Conservation (phyloP, 1,140 invertebrate genomes). For the Drosophila cardini region DNA sequence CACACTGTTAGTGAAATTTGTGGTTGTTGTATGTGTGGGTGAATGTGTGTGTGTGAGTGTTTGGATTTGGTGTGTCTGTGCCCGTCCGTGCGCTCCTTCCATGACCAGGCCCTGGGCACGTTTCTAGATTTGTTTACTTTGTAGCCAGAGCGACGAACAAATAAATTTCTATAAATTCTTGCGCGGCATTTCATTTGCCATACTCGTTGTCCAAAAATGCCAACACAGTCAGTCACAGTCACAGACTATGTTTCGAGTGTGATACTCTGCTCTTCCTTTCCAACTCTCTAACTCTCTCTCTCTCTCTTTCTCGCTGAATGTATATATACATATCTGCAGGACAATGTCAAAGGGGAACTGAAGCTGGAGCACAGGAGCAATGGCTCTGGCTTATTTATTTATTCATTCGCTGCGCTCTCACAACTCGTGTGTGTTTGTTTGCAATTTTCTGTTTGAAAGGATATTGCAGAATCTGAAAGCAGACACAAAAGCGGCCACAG, state of each 20-base stretch:
- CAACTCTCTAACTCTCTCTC: no score
- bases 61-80: slow-evolving; percentile 34
- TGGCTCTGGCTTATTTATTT: slow-evolving; percentile 72
- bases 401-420: slow-evolving; percentile 72
- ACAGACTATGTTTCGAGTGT: slow-evolving; percentile 30
- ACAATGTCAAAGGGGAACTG: slow-evolving; percentile 15
- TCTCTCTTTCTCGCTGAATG: background rate
- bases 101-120: slow-evolving; percentile 63
- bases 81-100: slow-evolving; percentile 38
- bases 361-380: slow-evolving; percentile 27
- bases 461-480: slow-evolving; percentile 63
- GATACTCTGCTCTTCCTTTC: slow-evolving; percentile 12
- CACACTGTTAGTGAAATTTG: slow-evolving; percentile 16
- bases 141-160: slow-evolving; percentile 65
- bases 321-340: background rate
- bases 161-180: slow-evolving; percentile 83
- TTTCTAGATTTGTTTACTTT: slow-evolving; percentile 79
- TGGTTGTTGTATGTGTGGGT: background rate
- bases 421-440: slow-evolving; percentile 72
- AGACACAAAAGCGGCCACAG: slow-evolving; percentile 67
- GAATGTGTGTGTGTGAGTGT: slow-evolving; percentile 40
- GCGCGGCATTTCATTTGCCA: slow-evolving; percentile 80
- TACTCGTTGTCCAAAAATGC: slow-evolving; percentile 71
- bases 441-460: slow-evolving; percentile 80
- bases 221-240: slow-evolving; percentile 67